Conservation (phyloP, 2,888 invertebrate genomes). For the Apamea monoglypha region DNA sequence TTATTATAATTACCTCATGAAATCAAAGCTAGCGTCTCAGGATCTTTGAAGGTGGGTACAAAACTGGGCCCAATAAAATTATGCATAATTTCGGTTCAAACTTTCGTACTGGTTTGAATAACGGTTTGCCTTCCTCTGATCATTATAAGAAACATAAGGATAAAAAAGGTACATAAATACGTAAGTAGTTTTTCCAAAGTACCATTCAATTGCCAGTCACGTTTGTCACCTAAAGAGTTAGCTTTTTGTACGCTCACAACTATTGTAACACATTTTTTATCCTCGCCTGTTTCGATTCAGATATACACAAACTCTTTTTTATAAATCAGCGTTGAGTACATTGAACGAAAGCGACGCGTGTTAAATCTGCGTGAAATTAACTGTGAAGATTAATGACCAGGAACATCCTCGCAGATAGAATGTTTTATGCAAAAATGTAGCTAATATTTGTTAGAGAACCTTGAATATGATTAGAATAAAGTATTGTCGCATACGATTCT, state of each 20-base stretch:
- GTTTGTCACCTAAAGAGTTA: constrained; percentile 26
- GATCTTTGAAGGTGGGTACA: background rate
- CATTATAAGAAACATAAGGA: background rate
- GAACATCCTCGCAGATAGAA: constrained; percentile 9
- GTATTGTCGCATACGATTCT: background rate
- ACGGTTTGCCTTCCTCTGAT: background rate
- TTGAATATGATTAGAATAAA: constrained; percentile 3
- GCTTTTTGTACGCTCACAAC: constrained; percentile 30
- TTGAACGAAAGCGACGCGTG: constrained; percentile 21
- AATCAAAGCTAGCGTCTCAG: background rate
- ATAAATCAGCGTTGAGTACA: constrained; percentile 16
- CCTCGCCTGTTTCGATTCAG: constrained; percentile 10
- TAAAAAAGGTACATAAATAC: constrained; percentile 3
- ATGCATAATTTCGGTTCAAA: background rate
- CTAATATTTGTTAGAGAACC: constrained; percentile 19
- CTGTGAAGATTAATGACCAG: constrained; percentile 45
- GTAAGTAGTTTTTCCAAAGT: constrained; percentile 25
- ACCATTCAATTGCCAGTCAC: constrained; percentile 35
- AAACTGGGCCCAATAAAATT: background rate
- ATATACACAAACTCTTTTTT: constrained; percentile 16
- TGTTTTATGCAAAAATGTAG: background rate
- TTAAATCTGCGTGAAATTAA: constrained; percentile 33
- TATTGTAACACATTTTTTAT: constrained; percentile 39
- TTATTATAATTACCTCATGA: background rate
- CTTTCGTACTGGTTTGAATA: background rate